A percentile compares a stretch with the other conserved stretches of the same genome.
phyloP scores from a whole-genome alignment of 2,113 vertebrate genomes.

The Leptodactylus fuscus region DNA sequence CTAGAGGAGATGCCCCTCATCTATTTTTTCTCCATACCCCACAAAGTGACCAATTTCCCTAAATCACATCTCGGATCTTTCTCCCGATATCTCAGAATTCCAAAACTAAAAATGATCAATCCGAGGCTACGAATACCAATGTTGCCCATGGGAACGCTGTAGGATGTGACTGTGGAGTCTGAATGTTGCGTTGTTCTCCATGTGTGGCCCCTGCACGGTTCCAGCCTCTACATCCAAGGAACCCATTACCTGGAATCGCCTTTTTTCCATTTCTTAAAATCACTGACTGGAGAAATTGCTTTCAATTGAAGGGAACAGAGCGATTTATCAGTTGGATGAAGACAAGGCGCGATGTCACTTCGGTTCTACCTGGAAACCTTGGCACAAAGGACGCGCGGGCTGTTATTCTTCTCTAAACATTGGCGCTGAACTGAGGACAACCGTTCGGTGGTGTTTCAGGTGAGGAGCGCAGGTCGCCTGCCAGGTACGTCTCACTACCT shows the following conservation, averaged over 20 bases:
- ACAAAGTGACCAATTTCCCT: too few species aligned
- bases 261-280: conserved; percentile 30
- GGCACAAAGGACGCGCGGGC: conserved; percentile 46
- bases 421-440: conserved; percentile 58
- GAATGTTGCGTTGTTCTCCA: not conserved
- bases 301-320: conserved; percentile 25
- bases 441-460: not conserved
- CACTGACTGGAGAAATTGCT: not conserved
- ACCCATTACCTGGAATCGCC: not conserved
- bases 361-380: conserved; percentile 37
- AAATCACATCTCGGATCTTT: too few species aligned
- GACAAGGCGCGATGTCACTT: conserved; percentile 56
- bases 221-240: not conserved
- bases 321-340: not conserved
- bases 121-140: not conserved
- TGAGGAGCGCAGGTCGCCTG: conserved; percentile 35
- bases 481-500: conserved; percentile 40
- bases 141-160: not conserved
- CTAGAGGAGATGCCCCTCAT: too few species aligned
- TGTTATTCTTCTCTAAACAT: conserved; percentile 52
- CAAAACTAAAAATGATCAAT: not conserved
- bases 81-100: not conserved
- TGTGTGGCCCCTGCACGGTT: not conserved
- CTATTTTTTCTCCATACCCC: too few species aligned
- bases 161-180: not conserved